Conservation (phyloP, 2,888 invertebrate genomes). For the Buathra laborator region DNA sequence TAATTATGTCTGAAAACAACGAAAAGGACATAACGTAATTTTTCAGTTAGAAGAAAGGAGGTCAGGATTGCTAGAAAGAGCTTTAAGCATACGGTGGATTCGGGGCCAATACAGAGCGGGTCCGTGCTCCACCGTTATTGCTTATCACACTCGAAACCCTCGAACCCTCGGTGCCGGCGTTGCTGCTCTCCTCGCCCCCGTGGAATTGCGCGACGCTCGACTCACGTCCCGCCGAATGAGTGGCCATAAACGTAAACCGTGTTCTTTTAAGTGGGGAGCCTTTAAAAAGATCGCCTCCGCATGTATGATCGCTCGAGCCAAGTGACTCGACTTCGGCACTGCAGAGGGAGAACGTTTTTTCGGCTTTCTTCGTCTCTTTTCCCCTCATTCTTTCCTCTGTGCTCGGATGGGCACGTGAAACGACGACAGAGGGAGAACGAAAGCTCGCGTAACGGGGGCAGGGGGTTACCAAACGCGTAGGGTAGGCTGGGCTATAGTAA, state of each 20-base stretch:
- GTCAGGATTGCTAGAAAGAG: slow-evolving; percentile 29
- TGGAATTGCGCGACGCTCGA: slow-evolving; percentile 73
- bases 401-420: slow-evolving; percentile 49
- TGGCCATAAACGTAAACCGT: slow-evolving; percentile 85
- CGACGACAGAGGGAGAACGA: slow-evolving; percentile 68
- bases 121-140: slow-evolving; percentile 76
- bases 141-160: slow-evolving; percentile 80
- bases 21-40: not conserved
- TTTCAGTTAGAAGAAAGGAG: slow-evolving; percentile 45
- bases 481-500: slow-evolving; percentile 81
- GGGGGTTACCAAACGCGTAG: slow-evolving; percentile 74
- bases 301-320: slow-evolving; percentile 80
- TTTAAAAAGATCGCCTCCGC: slow-evolving; percentile 84
- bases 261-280: slow-evolving; percentile 85
- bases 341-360: slow-evolving; percentile 67
- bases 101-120: slow-evolving; percentile 26
- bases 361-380: slow-evolving; percentile 51
- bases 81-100: slow-evolving; percentile 53
- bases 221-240: slow-evolving; percentile 82
- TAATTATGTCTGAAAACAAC: not conserved
- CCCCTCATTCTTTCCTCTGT: slow-evolving; percentile 45
- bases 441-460: slow-evolving; percentile 68
- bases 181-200: slow-evolving; percentile 63
- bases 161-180: slow-evolving; percentile 54
- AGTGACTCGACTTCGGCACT: slow-evolving; percentile 59